These are phyloP conservation scores for Pseudobourletiella spinata DNA, from an alignment of 1,140 invertebrate species.

Conservation along the genomic window DNA sequence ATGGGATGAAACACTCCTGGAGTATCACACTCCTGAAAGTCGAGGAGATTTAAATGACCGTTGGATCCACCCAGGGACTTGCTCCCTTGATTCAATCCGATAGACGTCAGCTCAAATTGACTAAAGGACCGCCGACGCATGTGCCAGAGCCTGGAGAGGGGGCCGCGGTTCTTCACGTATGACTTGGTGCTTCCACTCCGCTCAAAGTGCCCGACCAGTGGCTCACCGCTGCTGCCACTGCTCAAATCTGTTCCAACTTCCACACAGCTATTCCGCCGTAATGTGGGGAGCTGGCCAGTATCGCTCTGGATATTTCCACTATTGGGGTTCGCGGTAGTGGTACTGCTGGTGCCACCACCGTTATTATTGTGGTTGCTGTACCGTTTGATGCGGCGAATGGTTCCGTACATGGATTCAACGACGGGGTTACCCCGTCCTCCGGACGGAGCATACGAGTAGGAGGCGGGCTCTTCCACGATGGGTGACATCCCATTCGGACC, in stretches of 20 bases:
- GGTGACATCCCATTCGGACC: constrained; percentile 16
- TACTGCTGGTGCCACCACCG: background rate
- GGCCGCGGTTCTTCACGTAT: constrained; percentile 20
- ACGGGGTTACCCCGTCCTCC: background rate
- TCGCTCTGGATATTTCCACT: background rate
- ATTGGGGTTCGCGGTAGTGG: background rate
- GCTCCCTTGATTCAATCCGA: constrained; percentile 1
- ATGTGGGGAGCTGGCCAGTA: background rate
- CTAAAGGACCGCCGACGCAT: constrained; percentile 27
- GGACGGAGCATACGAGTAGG: background rate
- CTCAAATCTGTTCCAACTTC: background rate
- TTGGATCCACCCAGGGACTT: background rate
- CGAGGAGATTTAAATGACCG: constrained; percentile 21
- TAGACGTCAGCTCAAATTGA: constrained; percentile 24
- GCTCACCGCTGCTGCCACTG: too few relatives aligned
- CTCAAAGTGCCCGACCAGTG: constrained; percentile 13
- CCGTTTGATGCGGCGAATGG: background rate
- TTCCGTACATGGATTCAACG: constrained; percentile 4
- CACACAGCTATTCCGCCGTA: background rate
- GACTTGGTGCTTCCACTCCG: constrained; percentile 28
- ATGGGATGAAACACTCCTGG: constrained; percentile 20
- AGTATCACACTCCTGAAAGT: constrained; percentile 19
- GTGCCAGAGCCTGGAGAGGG: constrained; percentile 24
- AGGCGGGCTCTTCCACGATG: constrained; percentile 9
- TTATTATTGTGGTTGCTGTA: background rate